Conservation (phyloP, 2,888 invertebrate species). For the Atethmia centrago region DNA sequence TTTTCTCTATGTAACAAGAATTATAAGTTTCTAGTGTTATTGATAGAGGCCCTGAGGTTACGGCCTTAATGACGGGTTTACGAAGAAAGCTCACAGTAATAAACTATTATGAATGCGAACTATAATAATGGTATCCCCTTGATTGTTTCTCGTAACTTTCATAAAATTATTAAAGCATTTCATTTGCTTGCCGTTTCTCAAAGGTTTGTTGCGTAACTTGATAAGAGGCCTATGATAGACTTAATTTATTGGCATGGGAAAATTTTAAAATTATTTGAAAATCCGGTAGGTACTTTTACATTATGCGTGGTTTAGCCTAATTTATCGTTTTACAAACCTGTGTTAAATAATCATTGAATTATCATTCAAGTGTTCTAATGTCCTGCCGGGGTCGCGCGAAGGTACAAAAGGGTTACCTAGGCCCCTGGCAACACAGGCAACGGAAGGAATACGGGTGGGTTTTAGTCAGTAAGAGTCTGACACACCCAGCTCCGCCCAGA, state of each 20-base stretch:
- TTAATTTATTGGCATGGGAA: not conserved
- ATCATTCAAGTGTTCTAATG: not conserved
- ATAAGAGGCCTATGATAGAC: not conserved
- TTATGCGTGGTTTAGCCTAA: not conserved
- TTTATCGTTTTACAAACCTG: not conserved
- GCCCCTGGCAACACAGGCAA: too few species aligned
- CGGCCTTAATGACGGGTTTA: constrained; percentile 24
- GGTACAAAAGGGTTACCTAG: too few species aligned
- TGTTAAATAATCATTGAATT: not conserved
- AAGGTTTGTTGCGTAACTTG: constrained; percentile 1
- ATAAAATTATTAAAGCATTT: constrained; percentile 11
- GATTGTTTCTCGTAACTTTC: constrained; percentile 47
- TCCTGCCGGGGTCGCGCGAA: too few species aligned
- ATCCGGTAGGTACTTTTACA: too few species aligned
- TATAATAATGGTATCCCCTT: constrained; percentile 34
- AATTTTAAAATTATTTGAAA: too few species aligned
- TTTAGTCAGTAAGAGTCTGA: too few species aligned
- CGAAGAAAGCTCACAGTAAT: constrained; percentile 44
- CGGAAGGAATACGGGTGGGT: too few species aligned
- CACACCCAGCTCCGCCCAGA: too few species aligned
- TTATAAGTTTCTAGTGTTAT: constrained; percentile 20
- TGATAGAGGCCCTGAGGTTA: constrained; percentile 22
- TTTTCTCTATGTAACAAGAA: constrained; percentile 16
- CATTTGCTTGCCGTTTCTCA: constrained; percentile 10
- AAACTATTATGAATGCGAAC: constrained; percentile 12